A percentile compares a stretch with the other conserved stretches of the same genome.
phyloP scores from a whole-genome alignment of 2,113 vertebrate genomes.

The Ictidomys tridecemlineatus region DNA sequence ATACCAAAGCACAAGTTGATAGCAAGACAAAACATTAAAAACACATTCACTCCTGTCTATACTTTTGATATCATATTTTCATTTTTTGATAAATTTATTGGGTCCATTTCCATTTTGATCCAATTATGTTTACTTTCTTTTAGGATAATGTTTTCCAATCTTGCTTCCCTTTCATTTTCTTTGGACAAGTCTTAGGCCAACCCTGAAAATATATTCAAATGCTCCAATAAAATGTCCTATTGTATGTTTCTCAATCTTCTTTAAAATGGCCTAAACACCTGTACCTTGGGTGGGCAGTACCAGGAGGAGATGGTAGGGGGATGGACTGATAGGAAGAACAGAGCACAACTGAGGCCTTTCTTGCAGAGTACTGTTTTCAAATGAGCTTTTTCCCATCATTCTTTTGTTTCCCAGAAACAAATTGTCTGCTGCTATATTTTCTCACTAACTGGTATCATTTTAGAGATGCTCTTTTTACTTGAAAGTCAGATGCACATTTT shows the following conservation, averaged over 20 bases:
- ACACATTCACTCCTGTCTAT: not conserved
- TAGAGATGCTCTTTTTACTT: conserved; percentile 77
- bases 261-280: not conserved
- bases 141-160: not conserved
- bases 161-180: conserved; percentile 36
- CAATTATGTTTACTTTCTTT: conserved; percentile 22
- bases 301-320: not conserved
- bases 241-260: conserved; percentile 15
- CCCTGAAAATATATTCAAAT: conserved; percentile 7
- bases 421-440: conserved; percentile 68
- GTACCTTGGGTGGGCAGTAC: not conserved
- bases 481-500: conserved; percentile 73
- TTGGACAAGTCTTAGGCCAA: not conserved
- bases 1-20: not conserved
- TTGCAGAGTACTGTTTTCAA: conserved; percentile 26
- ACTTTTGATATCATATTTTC: conserved; percentile 51
- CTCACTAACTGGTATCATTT: conserved; percentile 66
- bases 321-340: not conserved
- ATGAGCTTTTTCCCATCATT: conserved; percentile 43
- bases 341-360: conserved; percentile 5
- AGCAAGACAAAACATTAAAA: conserved; percentile 33
- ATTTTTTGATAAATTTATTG: conserved; percentile 34
- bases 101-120: conserved; percentile 21
- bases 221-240: not conserved
- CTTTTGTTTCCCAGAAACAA: conserved; percentile 71